Evolutionary conservation across 2,888 invertebrate species (phyloP), one percentile per base, ranked within the genome.

Genomic region (Drosophila paramelanica): DNA sequence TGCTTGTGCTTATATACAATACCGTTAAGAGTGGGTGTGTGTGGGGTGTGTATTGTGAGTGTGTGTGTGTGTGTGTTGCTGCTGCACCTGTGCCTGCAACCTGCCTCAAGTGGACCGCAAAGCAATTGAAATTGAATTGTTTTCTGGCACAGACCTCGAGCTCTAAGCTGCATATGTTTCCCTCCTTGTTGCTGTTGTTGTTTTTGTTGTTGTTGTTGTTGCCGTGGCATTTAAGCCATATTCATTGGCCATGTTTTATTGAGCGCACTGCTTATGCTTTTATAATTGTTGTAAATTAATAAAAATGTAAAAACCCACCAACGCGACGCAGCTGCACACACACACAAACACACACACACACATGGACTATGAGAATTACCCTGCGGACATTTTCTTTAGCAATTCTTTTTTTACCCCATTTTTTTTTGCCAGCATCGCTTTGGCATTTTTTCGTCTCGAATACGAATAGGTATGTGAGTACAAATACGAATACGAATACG

Each of bases 51-150:
- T 61, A 47, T 51, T 50, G 59, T 50, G 62, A 49, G 59, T 62
- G 65, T 49, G 49, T 46, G 61, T 50, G 59, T 66, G 50, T 72
- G 64, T 64, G 38, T 55, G 67, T 51, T 73, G 67, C 25, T 55
- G 67, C 56, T 80, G 86, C 81, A 85, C 79, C 88, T 88, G 86
- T 61, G 47, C 27, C 51, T 53, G 17, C 66, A 65, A 66, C 53
- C 58, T 53, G 76, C 79, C 79, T 88, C 88, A 82, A 82, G 82
- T 88, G 88, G 79, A 85, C 88, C 82, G 88, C 82, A 82, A 82
- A 82, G 88, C 82, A 85, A 82, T 88, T 82, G 82, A 88, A 82
- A 82, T 88, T 82, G 82, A 88, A 82, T 82, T 82, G 82, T 82
- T 88, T 78, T 76, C 74, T 76, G 78, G 75, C 75, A 58, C 78